Evolutionary conservation across 2,888 invertebrate species (phyloP).

Genomic region (Oscheius sp.): DNA sequence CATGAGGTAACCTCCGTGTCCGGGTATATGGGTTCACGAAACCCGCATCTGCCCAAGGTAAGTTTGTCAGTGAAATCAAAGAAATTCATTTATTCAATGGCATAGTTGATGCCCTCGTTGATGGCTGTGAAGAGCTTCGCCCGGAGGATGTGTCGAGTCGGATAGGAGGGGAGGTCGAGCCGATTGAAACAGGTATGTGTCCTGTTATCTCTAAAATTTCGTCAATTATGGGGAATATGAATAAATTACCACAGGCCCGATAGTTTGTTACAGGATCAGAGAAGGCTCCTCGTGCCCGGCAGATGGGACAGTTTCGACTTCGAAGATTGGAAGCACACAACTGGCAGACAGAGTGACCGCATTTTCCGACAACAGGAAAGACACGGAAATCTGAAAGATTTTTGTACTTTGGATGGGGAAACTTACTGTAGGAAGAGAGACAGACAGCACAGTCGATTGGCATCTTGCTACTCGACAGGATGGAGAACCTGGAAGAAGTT

Average conservation of each 20-base stretch:
- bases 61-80: no score
- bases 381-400: neutral
- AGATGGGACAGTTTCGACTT: conserved; percentile 1
- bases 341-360: conserved; percentile 14
- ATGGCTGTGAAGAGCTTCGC: conserved; percentile 67
- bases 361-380: conserved; percentile 1
- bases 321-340: neutral
- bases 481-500: no score
- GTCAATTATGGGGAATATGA: conserved; percentile 77
- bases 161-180: conserved; percentile 94
- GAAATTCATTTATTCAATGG: conserved; percentile 60
- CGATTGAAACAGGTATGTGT: conserved; percentile 99
- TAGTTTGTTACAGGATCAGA: no score
- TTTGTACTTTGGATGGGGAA: no score
- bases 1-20: no score
- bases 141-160: conserved; percentile 77
- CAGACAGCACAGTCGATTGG: no score
- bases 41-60: no score
- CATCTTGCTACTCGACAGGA: no score
- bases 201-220: conserved; percentile 61
- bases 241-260: conserved; percentile 91
- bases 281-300: neutral
- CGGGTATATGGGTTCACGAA: no score
- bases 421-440: no score
- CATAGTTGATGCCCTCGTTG: conserved; percentile 67